Conservation (phyloP, 2,797 vertebrate species). For the Rhinogobio ventralis region DNA sequence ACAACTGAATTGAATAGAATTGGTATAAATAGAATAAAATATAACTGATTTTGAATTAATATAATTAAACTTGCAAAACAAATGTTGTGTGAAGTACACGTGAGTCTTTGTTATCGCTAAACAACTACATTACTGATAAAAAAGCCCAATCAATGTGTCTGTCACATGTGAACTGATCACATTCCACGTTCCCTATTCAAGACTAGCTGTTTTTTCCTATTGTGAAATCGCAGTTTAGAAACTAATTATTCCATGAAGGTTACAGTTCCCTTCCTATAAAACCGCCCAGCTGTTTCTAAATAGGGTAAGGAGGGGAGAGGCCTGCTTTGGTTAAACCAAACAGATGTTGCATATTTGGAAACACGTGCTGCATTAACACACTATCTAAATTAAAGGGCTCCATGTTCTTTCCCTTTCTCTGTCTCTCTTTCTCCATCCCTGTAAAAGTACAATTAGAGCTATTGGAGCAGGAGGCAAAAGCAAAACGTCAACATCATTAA, state of each 20-base stretch:
- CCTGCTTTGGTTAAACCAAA: conserved; percentile 49
- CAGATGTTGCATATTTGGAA: conserved; percentile 63
- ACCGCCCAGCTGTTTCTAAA: conserved; percentile 58
- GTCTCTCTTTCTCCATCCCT: background rate
- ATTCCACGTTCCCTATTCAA: conserved; percentile 17
- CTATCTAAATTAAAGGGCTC: conserved; percentile 55
- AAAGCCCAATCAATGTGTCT: background rate
- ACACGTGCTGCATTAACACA: conserved; percentile 55
- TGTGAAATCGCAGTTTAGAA: conserved; percentile 35
- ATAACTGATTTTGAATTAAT: background rate
- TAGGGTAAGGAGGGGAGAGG: conserved; percentile 41
- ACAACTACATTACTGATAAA: background rate
- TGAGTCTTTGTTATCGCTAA: background rate
- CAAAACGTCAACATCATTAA: conserved; percentile 50
- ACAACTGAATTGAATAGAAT: background rate
- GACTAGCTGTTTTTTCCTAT: conserved; percentile 2
- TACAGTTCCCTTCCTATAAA: conserved; percentile 47
- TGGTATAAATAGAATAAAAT: background rate
- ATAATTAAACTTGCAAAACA: background rate
- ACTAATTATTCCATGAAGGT: conserved; percentile 56
- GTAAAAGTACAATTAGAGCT: conserved; percentile 40
- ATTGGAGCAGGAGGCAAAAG: conserved; percentile 32
- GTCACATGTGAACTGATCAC: conserved; percentile 33
- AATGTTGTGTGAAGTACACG: background rate
- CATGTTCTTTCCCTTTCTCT: conserved; percentile 13